Evolutionary conservation across 2,113 vertebrate genomes (phyloP).

Genomic region (Rallus limicola): DNA sequence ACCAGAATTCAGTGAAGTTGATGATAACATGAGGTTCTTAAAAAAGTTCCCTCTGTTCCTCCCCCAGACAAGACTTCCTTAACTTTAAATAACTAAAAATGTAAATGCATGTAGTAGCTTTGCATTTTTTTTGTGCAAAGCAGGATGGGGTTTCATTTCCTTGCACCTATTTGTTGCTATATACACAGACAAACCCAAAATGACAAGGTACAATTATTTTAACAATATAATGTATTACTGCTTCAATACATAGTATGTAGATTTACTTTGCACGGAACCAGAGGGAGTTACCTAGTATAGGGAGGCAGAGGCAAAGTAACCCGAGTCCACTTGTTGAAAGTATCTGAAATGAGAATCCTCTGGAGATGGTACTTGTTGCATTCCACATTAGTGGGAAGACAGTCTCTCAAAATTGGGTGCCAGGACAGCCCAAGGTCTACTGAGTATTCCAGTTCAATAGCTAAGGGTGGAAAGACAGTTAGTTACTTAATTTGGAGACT

Average conservation of each 20-base stretch:
- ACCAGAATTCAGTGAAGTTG: neutral
- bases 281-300: constrained; percentile 87
- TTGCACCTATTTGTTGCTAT: neutral
- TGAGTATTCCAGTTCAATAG: constrained; percentile 94
- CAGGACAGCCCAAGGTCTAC: constrained; percentile 92
- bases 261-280: neutral
- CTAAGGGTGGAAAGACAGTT: constrained; percentile 71
- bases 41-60: neutral
- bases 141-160: neutral
- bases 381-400: constrained; percentile 92
- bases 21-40: neutral
- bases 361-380: constrained; percentile 92
- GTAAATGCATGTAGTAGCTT: neutral
- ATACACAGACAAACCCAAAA: neutral
- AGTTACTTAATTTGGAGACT: neutral
- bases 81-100: neutral
- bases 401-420: constrained; percentile 91
- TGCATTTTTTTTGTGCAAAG: neutral
- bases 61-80: neutral
- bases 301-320: constrained; percentile 90
- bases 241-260: neutral
- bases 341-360: constrained; percentile 91
- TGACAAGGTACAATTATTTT: neutral
- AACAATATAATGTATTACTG: neutral
- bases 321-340: constrained; percentile 97